A percentile compares a stretch with the other conserved stretches of the same genome.
These are phyloP conservation scores for Iguana delicatissima DNA, from an alignment of 2,797 vertebrate species.

Conservation along the genomic window DNA sequence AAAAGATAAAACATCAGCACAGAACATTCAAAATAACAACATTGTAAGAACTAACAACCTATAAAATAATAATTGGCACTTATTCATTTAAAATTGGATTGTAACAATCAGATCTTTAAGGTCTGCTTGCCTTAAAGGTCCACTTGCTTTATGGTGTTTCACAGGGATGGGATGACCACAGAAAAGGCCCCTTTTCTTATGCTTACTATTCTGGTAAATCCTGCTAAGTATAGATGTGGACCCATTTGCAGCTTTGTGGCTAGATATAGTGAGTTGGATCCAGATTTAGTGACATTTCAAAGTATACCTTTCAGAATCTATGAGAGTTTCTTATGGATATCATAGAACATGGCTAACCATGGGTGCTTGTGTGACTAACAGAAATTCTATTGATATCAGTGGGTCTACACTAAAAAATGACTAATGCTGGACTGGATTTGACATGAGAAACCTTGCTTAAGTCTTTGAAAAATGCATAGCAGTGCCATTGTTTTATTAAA, in stretches of 20 bases:
- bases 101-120: neutral
- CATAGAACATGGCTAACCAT: too few relatives aligned
- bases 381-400: neutral
- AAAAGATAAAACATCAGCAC: neutral
- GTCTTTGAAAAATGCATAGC: constrained; percentile 34
- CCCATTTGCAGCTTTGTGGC: neutral
- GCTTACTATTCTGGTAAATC: neutral
- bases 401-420: neutral
- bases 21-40: neutral
- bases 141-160: neutral
- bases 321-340: neutral
- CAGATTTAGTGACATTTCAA: neutral
- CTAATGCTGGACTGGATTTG: neutral
- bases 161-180: neutral
- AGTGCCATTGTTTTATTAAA: constrained; percentile 22
- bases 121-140: neutral
- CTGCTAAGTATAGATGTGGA: neutral
- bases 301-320: neutral
- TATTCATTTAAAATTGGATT: neutral
- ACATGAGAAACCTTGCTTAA: neutral
- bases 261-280: neutral
- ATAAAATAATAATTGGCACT: neutral
- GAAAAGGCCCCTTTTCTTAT: neutral
- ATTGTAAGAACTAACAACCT: neutral
- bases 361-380: neutral